Conservation (phyloP, 2,888 invertebrate genomes). For the Spisula subtruncata region DNA sequence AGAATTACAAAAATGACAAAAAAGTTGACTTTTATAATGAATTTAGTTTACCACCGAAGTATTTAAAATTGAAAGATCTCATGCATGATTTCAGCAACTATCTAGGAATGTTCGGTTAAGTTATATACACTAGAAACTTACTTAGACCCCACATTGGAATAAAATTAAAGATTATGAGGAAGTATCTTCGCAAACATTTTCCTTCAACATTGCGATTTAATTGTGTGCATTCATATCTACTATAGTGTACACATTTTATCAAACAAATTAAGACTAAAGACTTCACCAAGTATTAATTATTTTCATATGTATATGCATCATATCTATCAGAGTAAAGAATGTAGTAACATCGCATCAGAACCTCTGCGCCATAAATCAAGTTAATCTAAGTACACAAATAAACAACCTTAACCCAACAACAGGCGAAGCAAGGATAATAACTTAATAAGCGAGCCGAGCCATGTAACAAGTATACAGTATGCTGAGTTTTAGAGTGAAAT, state of each 20-base stretch:
- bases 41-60: not conserved
- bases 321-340: too few relatives aligned
- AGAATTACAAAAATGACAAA: not conserved
- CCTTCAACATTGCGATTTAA: too few relatives aligned
- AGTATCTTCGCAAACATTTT: too few relatives aligned
- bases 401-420: not conserved
- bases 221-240: too few relatives aligned
- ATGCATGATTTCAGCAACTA: not conserved
- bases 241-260: too few relatives aligned
- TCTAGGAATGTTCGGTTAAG: not conserved
- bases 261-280: too few relatives aligned
- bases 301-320: too few relatives aligned
- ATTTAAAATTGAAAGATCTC: not conserved
- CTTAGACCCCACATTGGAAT: too few relatives aligned
- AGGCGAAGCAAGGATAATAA: not conserved
- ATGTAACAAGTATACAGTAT: not conserved
- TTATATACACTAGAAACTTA: not conserved
- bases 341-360: not conserved
- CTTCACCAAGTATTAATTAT: too few relatives aligned
- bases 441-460: not conserved
- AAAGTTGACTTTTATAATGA: not conserved
- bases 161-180: too few relatives aligned
- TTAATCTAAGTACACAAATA: not conserved
- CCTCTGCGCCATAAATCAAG: not conserved
- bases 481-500: slow-evolving; percentile 7